Evolutionary conservation across 2,888 invertebrate genomes (phyloP), one percentile per base, ranked within the genome.

Genomic region (Pedicia rivosa): DNA sequence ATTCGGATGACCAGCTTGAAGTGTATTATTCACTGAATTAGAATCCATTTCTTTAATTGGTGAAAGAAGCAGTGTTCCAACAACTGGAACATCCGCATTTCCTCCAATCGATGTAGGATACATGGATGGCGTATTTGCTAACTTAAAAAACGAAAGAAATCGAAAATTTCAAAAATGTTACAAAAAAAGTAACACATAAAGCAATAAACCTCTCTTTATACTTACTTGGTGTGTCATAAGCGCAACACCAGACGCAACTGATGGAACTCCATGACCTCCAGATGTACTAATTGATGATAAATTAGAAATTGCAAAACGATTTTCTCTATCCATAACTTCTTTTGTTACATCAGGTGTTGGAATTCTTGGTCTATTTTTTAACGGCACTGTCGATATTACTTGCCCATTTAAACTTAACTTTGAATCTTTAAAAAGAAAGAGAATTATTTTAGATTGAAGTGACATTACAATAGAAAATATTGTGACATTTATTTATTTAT

Each of bases 301-400:
- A 39, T 70, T 65, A 15, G 40, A 38, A 5, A 41, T 36, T 14
- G 72, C 36, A 29, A 47, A 43, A 26, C 44, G 59, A 51, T 72
- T 72, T 50, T 81, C 81, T 38, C 77, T 69, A 48, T 80, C 79
- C 40, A 73, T 65, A 15, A 74, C 72, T 56, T 86, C 84, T 58
- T 83, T 84, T 22, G 81, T 76, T 6, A 83, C 83, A 55, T 87
- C 87, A 0, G 87, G 87, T 6, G 87, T 87, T 26, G 87, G 87
- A 47, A 88, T 86, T 36, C 87, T 70, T n/a, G 87, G 87, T 38
- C 87, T 70, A 51, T 79, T 78, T 52, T 79, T 79, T 29, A 22
- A 20, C 34, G 55, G 47, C 40, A 48, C 46, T 43, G 52, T 27
- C 6, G 77, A 70, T 24, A 74, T 62, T 10, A 68, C 72, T 2